These are phyloP conservation scores for Trogon melanurus DNA, from an alignment of 2,113 vertebrate genomes.

Conservation along the genomic window DNA sequence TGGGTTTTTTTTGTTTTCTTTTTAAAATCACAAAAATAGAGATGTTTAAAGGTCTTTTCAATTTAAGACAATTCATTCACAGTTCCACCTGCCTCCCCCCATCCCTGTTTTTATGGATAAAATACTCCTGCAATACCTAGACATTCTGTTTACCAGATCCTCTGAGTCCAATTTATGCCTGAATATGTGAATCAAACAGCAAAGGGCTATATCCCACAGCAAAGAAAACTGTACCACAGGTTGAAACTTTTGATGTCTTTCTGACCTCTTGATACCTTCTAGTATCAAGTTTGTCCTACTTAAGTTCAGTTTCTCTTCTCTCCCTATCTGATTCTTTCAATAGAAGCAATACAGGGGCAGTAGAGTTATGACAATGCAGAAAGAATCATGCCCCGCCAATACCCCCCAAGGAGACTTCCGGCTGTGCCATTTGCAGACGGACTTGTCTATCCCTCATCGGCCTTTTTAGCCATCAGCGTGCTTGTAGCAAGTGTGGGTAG, in stretches of 20 bases:
- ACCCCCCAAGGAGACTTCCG: too few species aligned
- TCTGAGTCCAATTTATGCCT: not conserved
- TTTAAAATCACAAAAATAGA: not conserved
- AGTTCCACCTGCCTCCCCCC: not conserved
- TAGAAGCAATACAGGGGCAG: not conserved
- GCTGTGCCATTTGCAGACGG: too few species aligned
- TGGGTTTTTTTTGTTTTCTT: not conserved
- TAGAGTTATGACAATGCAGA: too few species aligned
- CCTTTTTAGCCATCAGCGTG: too few species aligned
- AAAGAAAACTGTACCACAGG: not conserved
- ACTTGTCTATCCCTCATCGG: too few species aligned
- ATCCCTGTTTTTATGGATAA: not conserved
- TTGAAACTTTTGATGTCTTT: not conserved
- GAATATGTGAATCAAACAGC: not conserved
- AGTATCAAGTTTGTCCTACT: not conserved
- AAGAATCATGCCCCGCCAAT: too few species aligned
- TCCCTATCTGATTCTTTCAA: not conserved
- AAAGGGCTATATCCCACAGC: not conserved
- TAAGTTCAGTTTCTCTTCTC: not conserved
- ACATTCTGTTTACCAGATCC: not conserved
- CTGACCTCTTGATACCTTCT: not conserved
- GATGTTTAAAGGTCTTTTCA: not conserved
- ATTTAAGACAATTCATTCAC: not conserved
- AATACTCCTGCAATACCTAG: not conserved
- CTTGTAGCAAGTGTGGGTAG: too few species aligned